Conservation (phyloP, 1,140 invertebrate genomes). For the Eulimnadia texana region DNA sequence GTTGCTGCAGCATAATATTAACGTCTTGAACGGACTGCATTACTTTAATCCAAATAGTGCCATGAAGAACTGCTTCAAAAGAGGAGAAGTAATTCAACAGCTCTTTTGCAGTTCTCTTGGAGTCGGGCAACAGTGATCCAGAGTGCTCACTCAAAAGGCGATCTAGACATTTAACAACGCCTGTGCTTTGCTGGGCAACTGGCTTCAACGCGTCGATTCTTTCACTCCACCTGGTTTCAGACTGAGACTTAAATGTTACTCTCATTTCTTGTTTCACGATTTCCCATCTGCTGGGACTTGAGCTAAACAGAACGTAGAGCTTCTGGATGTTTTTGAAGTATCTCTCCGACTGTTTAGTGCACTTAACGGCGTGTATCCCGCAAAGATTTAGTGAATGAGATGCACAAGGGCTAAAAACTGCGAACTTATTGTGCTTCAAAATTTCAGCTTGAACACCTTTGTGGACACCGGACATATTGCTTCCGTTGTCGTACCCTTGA, state of each 20-base stretch:
- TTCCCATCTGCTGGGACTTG: background rate
- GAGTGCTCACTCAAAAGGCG: background rate
- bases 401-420: background rate
- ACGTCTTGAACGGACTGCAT: background rate
- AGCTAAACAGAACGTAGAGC: background rate
- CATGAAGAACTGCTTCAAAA: background rate
- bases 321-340: background rate
- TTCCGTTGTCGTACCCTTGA: conserved; percentile 28
- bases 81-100: background rate
- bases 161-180: background rate
- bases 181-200: background rate
- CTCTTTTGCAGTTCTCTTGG: background rate
- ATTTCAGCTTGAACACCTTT: conserved; percentile 25
- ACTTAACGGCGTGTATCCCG: too few species aligned
- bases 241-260: background rate
- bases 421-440: conserved; percentile 29
- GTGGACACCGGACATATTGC: conserved; percentile 26
- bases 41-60: background rate
- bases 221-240: background rate
- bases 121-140: background rate
- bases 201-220: too few species aligned
- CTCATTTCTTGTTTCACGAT: background rate
- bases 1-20: background rate
- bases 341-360: background rate
- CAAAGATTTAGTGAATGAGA: background rate